These are phyloP conservation scores for Chorisops tibialis DNA, from an alignment of 2,888 invertebrate species.

Conservation along the genomic window DNA sequence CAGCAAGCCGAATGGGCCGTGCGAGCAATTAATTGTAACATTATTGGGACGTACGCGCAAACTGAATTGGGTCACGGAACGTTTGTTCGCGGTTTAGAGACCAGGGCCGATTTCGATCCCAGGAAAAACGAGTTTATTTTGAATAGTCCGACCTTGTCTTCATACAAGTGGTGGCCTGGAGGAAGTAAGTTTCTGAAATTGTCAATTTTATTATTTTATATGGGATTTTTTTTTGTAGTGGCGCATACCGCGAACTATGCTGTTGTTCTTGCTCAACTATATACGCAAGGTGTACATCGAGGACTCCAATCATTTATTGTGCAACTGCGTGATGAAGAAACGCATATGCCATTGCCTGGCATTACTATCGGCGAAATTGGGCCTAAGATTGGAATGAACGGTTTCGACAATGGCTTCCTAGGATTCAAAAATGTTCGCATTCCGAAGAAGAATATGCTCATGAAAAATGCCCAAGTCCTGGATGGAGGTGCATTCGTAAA, in stretches of 20 bases:
- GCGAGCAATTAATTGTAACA: constrained; percentile 74
- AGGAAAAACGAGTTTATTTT: constrained; percentile 79
- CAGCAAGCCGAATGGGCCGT: constrained; percentile 88
- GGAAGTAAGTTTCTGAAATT: constrained; percentile 67
- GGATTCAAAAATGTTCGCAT: constrained; percentile 84
- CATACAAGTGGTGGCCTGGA: constrained; percentile 97
- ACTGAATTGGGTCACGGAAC: constrained; percentile 96
- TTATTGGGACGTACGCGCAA: constrained; percentile 95
- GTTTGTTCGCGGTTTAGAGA: constrained; percentile 88
- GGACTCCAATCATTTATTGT: constrained; percentile 94
- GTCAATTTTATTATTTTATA: too few relatives aligned
- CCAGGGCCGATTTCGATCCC: constrained; percentile 86
- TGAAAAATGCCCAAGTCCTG: constrained; percentile 92
- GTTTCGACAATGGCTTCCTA: constrained; percentile 89
- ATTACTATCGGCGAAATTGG: constrained; percentile 94
- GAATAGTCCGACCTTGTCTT: constrained; percentile 80
- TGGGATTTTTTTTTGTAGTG: constrained; percentile 63
- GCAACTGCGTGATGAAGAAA: constrained; percentile 82
- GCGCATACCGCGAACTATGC: constrained; percentile 92
- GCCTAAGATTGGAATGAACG: constrained; percentile 88
- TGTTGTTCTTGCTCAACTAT: constrained; percentile 86
- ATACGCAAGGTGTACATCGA: constrained; percentile 75
- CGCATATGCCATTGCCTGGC: constrained; percentile 81
- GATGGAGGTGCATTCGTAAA: constrained; percentile 87
- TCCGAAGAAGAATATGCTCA: constrained; percentile 84